These are phyloP conservation scores for Oxygymnocypris stewartii DNA, from an alignment of 2,113 vertebrate genomes.

Conservation along the genomic window DNA sequence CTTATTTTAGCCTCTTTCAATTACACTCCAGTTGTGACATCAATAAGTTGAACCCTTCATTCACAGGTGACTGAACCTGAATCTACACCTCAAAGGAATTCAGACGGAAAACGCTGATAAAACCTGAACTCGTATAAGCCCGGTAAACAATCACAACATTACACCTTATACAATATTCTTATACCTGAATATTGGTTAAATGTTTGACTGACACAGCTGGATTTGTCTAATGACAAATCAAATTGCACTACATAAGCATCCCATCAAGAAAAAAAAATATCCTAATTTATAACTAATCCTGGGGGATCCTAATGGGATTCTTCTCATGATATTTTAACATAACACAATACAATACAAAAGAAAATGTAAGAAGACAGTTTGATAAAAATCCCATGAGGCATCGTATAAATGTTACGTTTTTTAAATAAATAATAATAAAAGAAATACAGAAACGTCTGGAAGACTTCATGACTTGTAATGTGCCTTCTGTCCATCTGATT, in stretches of 20 bases:
- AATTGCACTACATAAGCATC: not conserved
- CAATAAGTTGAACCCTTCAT: not conserved
- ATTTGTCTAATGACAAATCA: not conserved
- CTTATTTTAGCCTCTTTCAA: slow-evolving; percentile 17
- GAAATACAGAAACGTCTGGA: not conserved
- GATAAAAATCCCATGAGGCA: no score
- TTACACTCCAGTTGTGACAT: not conserved
- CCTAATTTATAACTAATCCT: no score
- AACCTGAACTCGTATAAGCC: not conserved
- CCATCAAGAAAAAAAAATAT: not conserved
- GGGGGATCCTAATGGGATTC: no score
- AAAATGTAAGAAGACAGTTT: not conserved
- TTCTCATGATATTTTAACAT: no score
- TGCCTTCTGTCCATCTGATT: not conserved
- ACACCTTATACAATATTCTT: no score
- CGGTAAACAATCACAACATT: not conserved
- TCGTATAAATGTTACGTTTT: no score
- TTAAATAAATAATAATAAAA: not conserved
- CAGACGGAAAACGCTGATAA: not conserved
- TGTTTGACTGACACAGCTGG: not conserved
- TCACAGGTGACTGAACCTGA: not conserved
- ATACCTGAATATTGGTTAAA: not conserved
- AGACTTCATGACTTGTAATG: not conserved
- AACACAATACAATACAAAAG: no score
- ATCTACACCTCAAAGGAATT: not conserved